Base-by-base conservation (phyloP, 2,797 vertebrate genomes). In the Pangasius djambal region DNA sequence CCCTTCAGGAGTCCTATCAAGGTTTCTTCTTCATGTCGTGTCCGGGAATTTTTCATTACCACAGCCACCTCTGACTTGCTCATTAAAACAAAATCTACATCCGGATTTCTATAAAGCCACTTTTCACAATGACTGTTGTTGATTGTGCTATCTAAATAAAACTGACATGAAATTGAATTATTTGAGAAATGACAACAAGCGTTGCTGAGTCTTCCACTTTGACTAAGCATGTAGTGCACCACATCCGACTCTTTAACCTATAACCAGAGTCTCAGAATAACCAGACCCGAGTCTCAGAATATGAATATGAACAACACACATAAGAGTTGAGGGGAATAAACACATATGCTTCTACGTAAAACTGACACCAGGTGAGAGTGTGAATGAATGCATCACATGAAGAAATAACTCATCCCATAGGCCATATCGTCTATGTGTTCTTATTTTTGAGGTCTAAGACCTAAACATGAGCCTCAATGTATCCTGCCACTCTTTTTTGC, bases 401-500 rank as follows among this genome's bases (percentile, higher is more conserved):
- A 44, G 13, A 83, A 12, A 44, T 57, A 57, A 81, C n/a, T 37
- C 57, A 15, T 12, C 22, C 15, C 48, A 48, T 48, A 48, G 10
- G 25, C 20, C n/a, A 5, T 34, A 55, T 20, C 34, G 37, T 37
- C 55, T 83, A 63, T 63, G 5, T 61, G 20, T 28, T 34, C 40
- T 61, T 40, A 82, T 28, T 15, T 50, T 6, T 44, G 70, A 74
- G 18, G 37, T 44, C 1, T 15, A 48, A 25, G 22, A 50, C 12
- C 44, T 6, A 55, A 9, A 55, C 1, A 25, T 65, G 34, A 83
- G 37, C n/a, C 50, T 69, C 28, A 82, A 84, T 85, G 87, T 86
- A 88, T 81, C 86, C 88, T 90, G 92, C 6, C 57, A n/a, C 40
- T 50, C 12, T 63, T 18, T 18, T 18, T 79, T n/a, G n/a, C 22